Evolutionary conservation across 23 tunicate genomes (phyloP), one percentile per base, ranked within the genome.

Genomic region (Halocynthia aurantium): DNA sequence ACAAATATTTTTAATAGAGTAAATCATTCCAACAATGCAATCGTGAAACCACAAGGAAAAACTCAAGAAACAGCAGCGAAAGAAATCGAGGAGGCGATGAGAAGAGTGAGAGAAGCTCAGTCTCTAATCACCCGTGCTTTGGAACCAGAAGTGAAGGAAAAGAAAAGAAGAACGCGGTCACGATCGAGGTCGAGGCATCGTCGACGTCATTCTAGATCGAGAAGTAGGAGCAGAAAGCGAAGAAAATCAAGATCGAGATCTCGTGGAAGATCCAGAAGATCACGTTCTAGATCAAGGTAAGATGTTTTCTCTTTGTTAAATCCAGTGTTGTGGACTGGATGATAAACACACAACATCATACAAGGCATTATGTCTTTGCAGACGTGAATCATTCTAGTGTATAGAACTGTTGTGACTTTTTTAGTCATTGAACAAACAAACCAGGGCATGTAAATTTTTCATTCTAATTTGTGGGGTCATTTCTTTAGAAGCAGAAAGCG

Each of bases 31-130:
- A 92, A 86, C 83, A 86, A 80, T 55, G 88, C 92, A 7, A 86
- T 92, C 55, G 92, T 91, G 5, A 91, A 91, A 62, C 91, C 97
- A 0, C 81, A 81, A 49, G 57, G 68, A 2, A 69, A 69, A 19
- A 82, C 83, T 9, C 72, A 82, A 17, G 93, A 84, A 40, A 62
- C 83, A 8, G 71, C 83, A 22, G 79, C 97, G 0, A 71, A 71
- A 44, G 98, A 86, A 70, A 92, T 92, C 40, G 98, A 92, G 22
- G 98, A 92, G 62, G 98, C 98, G 22, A 92, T 92, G 98, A 62
- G 84, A 22, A 72, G 98, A 68, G 98, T 92, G 6, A 67, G 88
- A 8, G 92, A 86, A 61, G 98, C 98, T 18, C 98, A 92, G 52
- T 57, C 88, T 7, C 82, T 92, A 53, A 92, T 92, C 6, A 71